Percentiles rank a stretch among this genome's conserved stretches.
Evolutionary conservation across 1,140 invertebrate genomes (phyloP).

Genomic region (Oncopodura yosiiana): DNA sequence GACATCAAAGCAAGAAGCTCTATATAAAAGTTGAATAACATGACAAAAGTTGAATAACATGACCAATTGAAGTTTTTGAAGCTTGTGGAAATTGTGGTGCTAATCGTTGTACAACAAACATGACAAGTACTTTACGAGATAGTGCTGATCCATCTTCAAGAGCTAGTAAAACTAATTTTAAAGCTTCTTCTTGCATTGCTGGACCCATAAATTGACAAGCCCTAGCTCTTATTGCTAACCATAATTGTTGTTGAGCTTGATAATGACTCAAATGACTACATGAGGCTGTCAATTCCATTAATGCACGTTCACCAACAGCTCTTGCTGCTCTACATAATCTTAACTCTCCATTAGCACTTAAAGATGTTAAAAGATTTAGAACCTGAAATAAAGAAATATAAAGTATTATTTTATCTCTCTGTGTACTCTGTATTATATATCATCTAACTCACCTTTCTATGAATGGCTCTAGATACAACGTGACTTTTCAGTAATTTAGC

Average conservation of each 20-base stretch:
- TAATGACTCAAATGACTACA: conserved; percentile 29
- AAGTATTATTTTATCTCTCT: neutral
- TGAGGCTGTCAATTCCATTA: conserved; percentile 73
- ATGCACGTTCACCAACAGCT: conserved; percentile 84
- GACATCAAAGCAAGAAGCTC: conserved; percentile 97
- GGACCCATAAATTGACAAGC: conserved; percentile 96
- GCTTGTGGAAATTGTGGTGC: conserved; percentile 90
- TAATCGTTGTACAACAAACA: conserved; percentile 95
- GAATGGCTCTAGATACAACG: conserved; percentile 21
- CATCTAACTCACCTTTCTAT: conserved; percentile 14
- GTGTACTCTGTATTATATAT: neutral
- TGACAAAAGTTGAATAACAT: conserved; percentile 97
- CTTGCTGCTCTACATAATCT: conserved; percentile 72
- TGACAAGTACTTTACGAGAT: conserved; percentile 92
- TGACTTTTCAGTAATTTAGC: conserved; percentile 13
- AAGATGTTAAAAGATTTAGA: conserved; percentile 16
- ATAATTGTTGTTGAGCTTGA: conserved; percentile 52
- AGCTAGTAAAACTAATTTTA: conserved; percentile 85
- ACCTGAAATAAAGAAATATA: conserved; percentile 8
- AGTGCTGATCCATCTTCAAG: conserved; percentile 93
- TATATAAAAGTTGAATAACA: conserved; percentile 93
- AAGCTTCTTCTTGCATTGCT: conserved; percentile 97
- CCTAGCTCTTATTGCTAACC: conserved; percentile 82
- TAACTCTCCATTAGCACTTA: conserved; percentile 48
- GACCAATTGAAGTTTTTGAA: conserved; percentile 96